Percentiles rank a stretch among this genome's conserved stretches.
Evolutionary conservation across 2,888 invertebrate genomes (phyloP).

Genomic region (Choristoneura rosaceana): DNA sequence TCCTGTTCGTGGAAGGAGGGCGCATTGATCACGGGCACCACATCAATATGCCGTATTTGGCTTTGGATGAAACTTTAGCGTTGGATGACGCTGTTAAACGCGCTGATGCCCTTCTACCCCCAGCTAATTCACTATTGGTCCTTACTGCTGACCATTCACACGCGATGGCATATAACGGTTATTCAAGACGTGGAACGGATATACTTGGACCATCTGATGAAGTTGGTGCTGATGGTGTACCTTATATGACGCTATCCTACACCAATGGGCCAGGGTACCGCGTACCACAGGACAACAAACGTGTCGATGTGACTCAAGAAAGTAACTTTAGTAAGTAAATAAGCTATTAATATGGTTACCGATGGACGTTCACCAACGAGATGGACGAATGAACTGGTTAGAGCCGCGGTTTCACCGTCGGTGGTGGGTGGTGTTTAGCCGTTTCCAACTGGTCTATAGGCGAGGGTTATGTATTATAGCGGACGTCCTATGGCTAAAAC

Average conservation of each 20-base stretch:
- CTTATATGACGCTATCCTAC: conserved; percentile 87
- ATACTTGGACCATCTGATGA: conserved; percentile 72
- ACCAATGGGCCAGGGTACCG: conserved; percentile 87
- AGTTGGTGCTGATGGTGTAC: conserved; percentile 78
- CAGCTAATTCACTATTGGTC: conserved; percentile 90
- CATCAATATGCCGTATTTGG: conserved; percentile 81
- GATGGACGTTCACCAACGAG: too few relatives aligned
- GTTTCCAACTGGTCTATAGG: too few relatives aligned
- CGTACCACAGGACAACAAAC: conserved; percentile 59
- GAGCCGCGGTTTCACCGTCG: too few relatives aligned
- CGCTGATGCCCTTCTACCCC: conserved; percentile 71
- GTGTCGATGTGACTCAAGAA: conserved; percentile 76
- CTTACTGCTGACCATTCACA: conserved; percentile 93
- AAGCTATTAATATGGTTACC: too few relatives aligned
- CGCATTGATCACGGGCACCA: conserved; percentile 90
- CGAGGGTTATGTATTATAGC: too few relatives aligned
- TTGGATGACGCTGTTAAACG: conserved; percentile 85
- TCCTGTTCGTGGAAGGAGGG: conserved; percentile 91
- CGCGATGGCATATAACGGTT: conserved; percentile 89
- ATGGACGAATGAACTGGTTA: too few relatives aligned
- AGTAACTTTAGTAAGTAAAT: conserved; percentile 15
- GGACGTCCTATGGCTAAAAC: too few relatives aligned
- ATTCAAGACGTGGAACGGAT: conserved; percentile 83
- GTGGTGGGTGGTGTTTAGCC: too few relatives aligned
- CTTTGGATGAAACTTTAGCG: conserved; percentile 89